phyloP scores from a whole-genome alignment of 2,888 invertebrate species.

The Drosophila cyrtoloma region DNA sequence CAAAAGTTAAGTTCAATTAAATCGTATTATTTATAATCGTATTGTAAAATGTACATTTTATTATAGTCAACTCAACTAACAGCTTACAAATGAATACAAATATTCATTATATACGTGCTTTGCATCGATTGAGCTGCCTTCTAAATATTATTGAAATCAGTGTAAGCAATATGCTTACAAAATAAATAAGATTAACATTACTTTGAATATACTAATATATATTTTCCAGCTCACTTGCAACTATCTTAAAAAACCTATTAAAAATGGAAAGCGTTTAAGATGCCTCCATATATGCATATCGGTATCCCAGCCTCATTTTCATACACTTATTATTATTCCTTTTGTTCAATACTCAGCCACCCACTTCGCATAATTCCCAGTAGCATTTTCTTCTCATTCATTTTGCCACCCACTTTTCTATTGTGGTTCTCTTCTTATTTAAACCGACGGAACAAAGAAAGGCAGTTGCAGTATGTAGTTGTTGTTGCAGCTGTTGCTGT shows the following conservation, averaged over 20 bases:
- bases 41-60: neutral
- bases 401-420: neutral
- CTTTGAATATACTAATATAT: neutral
- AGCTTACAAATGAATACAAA: neutral
- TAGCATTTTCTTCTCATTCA: constrained; percentile 20
- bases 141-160: neutral
- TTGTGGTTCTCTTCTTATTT: constrained; percentile 11
- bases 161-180: neutral
- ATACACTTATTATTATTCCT: constrained; percentile 28
- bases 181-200: neutral
- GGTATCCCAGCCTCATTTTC: constrained; percentile 36
- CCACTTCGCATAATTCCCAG: constrained; percentile 48
- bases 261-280: neutral
- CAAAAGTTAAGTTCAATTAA: neutral
- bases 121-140: neutral
- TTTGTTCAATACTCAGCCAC: constrained; percentile 29
- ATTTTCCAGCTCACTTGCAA: neutral
- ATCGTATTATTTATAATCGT: neutral
- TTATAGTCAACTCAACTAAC: neutral
- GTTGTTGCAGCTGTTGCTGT: constrained; percentile 26
- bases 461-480: constrained; percentile 32
- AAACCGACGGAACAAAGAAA: constrained; percentile 45
- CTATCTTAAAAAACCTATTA: neutral
- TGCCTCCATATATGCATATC: constrained; percentile 33
- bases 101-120: neutral